Conservation (phyloP, 2,113 vertebrate genomes). For the Cacatua alba region DNA sequence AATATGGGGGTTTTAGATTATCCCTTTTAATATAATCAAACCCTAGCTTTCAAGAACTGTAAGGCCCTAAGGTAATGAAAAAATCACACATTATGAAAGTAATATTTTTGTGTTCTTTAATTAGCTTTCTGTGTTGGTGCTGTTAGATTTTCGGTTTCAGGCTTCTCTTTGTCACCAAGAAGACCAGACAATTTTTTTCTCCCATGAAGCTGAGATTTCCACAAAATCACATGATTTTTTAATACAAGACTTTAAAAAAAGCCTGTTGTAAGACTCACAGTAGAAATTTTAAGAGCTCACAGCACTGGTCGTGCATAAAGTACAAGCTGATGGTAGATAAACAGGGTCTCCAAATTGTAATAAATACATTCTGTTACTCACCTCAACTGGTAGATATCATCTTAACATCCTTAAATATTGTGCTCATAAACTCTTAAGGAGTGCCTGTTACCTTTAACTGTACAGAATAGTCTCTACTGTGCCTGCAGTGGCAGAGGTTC, state of each 20-base stretch:
- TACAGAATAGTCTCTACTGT: not conserved
- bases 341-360: not conserved
- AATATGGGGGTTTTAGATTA: not conserved
- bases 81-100: not conserved
- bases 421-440: not conserved
- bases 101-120: not conserved
- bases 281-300: not conserved
- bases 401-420: not conserved
- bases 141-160: not conserved
- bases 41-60: not conserved
- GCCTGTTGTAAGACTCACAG: not conserved
- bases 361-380: not conserved
- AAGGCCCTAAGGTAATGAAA: not conserved
- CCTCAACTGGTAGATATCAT: not conserved
- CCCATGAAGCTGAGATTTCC: not conserved
- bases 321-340: not conserved
- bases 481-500: not conserved
- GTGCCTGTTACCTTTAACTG: not conserved
- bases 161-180: not conserved
- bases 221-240: not conserved
- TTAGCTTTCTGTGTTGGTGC: not conserved
- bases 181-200: not conserved
- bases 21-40: not conserved
- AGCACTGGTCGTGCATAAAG: not conserved
- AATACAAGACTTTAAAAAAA: not conserved